phyloP scores from a whole-genome alignment of 2,888 invertebrate species.

The Nephrocerus scutellatus region DNA sequence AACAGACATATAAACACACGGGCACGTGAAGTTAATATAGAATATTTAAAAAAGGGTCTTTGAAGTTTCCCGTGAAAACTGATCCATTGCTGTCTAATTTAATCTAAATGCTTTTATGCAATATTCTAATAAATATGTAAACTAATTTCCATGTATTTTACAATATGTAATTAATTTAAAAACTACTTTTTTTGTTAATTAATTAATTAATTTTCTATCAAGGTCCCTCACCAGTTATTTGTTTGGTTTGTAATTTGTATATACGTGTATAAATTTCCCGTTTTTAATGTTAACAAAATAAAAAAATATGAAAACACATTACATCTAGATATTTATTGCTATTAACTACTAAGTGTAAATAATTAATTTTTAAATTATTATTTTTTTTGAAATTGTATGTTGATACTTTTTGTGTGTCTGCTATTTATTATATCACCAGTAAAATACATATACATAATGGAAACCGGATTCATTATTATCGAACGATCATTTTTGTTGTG shows the following conservation, averaged over 20 bases:
- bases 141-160: slow-evolving; percentile 11
- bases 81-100: too few relatives aligned
- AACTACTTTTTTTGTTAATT: background rate
- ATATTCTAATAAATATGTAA: too few relatives aligned
- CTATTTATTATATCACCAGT: too few relatives aligned
- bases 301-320: slow-evolving; percentile 22
- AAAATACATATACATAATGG: too few relatives aligned
- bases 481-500: slow-evolving; percentile 18
- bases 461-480: slow-evolving; percentile 23
- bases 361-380: slow-evolving; percentile 1
- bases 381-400: slow-evolving; percentile 5
- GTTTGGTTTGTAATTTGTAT: slow-evolving; percentile 26
- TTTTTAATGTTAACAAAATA: too few relatives aligned
- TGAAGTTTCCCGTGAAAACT: too few relatives aligned
- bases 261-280: slow-evolving; percentile 16
- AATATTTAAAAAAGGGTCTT: background rate
- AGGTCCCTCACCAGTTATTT: slow-evolving; percentile 45
- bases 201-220: slow-evolving; percentile 31
- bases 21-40: too few relatives aligned
- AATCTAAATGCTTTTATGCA: background rate
- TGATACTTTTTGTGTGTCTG: too few relatives aligned
- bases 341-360: too few relatives aligned
- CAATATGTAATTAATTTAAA: slow-evolving; percentile 5
- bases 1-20: too few relatives aligned
- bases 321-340: too few relatives aligned